Conservation (phyloP, 2,797 vertebrate genomes). For the Mus minutoides region DNA sequence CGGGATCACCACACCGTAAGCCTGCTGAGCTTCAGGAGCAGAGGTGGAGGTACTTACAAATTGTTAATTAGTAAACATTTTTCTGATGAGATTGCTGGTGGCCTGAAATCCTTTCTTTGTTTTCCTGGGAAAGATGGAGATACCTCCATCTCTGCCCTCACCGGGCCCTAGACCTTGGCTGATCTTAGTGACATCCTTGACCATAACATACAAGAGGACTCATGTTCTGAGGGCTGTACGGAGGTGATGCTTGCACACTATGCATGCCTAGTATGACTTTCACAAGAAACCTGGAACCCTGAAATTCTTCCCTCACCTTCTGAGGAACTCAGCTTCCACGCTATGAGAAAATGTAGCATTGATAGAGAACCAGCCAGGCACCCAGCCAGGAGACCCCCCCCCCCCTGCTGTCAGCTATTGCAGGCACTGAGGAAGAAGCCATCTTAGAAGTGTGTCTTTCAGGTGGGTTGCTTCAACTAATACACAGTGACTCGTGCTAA, state of each 20-base stretch:
- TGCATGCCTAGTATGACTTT: neutral
- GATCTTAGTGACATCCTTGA: neutral
- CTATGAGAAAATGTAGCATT: neutral
- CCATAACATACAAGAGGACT: neutral
- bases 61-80: constrained; percentile 48
- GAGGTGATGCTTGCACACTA: neutral
- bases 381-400: neutral
- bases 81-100: constrained; percentile 19
- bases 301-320: neutral
- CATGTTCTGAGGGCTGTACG: neutral
- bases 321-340: neutral
- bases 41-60: neutral
- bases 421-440: neutral
- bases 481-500: neutral
- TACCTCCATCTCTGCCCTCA: neutral
- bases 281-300: constrained; percentile 29
- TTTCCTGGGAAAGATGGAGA: neutral
- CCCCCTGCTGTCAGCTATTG: neutral
- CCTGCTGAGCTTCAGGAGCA: neutral
- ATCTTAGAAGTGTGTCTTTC: neutral
- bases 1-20: constrained; percentile 27
- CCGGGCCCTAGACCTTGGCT: neutral
- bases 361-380: neutral
- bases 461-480: neutral
- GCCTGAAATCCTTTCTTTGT: constrained; percentile 27